Conservation (phyloP, 2,113 vertebrate genomes). For the Chascanopsetta lugubris region DNA sequence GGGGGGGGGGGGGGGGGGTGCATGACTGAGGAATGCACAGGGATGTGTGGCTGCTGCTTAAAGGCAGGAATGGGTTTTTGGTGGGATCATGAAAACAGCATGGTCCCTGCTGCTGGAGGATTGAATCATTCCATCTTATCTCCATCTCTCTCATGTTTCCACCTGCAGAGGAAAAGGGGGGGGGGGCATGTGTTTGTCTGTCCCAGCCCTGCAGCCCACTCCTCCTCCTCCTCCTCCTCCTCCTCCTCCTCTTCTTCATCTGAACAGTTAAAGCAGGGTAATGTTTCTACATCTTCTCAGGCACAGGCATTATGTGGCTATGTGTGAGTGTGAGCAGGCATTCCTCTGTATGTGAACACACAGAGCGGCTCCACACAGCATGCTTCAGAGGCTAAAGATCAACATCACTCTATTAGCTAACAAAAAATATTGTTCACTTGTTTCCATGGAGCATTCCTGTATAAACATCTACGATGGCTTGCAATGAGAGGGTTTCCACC, state of each 20-base stretch:
- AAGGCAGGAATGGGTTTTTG: slow-evolving; percentile 48
- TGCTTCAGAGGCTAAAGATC: slow-evolving; percentile 81
- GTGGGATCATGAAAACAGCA: slow-evolving; percentile 34
- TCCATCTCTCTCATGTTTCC: slow-evolving; percentile 47
- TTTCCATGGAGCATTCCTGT: slow-evolving; percentile 68
- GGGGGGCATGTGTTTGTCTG: slow-evolving; percentile 53
- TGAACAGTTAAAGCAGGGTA: slow-evolving; percentile 73
- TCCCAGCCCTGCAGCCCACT: slow-evolving; percentile 65
- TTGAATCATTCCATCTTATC: slow-evolving; percentile 21
- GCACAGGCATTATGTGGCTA: slow-evolving; percentile 82
- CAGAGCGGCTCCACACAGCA: slow-evolving; percentile 81
- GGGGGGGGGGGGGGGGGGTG: slow-evolving; percentile 20
- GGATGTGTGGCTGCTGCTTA: slow-evolving; percentile 56
- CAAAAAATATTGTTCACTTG: slow-evolving; percentile 76
- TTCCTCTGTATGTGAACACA: slow-evolving; percentile 77
- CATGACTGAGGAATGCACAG: slow-evolving; percentile 32
- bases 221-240: slow-evolving; percentile 66
- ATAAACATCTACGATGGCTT: slow-evolving; percentile 74
- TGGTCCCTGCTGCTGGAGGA: slow-evolving; percentile 36
- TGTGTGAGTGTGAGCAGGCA: slow-evolving; percentile 77
- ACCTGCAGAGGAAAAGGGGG: slow-evolving; percentile 50
- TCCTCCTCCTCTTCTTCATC: slow-evolving; percentile 68
- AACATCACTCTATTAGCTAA: slow-evolving; percentile 79
- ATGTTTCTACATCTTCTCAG: slow-evolving; percentile 80
- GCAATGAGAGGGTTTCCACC: slow-evolving; percentile 64